Base-by-base conservation (phyloP, 2,113 vertebrate species). In the Fregetta grallaria region DNA sequence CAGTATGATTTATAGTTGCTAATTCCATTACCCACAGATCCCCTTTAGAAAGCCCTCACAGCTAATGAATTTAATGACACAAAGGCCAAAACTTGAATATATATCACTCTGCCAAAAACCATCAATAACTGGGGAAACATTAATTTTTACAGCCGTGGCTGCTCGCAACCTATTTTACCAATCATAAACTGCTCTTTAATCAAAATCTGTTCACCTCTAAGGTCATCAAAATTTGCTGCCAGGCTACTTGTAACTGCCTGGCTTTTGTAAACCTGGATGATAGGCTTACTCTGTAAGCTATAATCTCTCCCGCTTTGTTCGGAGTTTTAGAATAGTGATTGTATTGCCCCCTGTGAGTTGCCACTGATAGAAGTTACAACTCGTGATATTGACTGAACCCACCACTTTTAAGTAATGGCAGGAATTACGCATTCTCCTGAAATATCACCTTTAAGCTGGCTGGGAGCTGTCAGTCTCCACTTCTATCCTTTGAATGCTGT, bases 61-160 rank as follows among this genome's bases (percentile, higher is more conserved):
- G 77, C 74, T 97, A 95, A 95, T 96, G 92, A 95, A 91, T 90
- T 82, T 95, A 96, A 68, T 94, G 94, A 79, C 81, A 91, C 62
- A 50, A 71, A 92, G 93, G 91, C 93, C 91, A 94, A 95, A 97
- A 92, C 86, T 47, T 88, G 81, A 83, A 90, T 92, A 91, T 95
- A 79, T 90, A 91, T 92, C 84, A 86, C 42, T 38, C 34, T 2
- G 1, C 56, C 4, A 0, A 95, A 94, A 90, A 32, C 84, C 74
- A 95, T 95, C 94, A 92, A 87, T 96, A 97, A 92, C 83, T 47
- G 34, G 4, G 4, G 70, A 95, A 94, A 82, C 91, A 90, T 94
- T 96, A 92, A 92, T 96, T 95, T 96, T 95, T 97, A 82, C 66
- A 91, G 66, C 73, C 15, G 0, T 50, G 71, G 76, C 80, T 86